Base-by-base conservation (phyloP, 1,140 invertebrate species). In the Sitophilus oryzae region DNA sequence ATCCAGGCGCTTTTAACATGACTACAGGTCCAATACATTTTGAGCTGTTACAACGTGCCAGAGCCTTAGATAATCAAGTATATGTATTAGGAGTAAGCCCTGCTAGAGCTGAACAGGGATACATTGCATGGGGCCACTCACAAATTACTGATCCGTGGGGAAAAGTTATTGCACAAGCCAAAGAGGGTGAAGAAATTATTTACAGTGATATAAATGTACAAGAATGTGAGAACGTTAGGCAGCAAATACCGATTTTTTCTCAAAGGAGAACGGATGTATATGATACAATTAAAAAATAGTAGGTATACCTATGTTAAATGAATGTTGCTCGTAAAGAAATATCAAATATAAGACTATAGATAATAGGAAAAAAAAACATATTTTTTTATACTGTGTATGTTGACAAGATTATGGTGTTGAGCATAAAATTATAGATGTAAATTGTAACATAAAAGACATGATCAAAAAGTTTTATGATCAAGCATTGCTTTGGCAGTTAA, bases 21-120 rank as follows among this genome's bases (percentile, higher is more conserved):
- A 95, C 89, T 9, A 96, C 93, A 0, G 94, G 94, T 0, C 92
- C 92, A 0, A 72, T 88, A 9, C 93, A 96, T 70, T 97, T 93
- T 93, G 88, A 93, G 64, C 71, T 96, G 1, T 73, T 97, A 2
- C 81, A 83, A 56, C 77, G 88, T 37, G 77, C 82, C 0, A 76
- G 93, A 44, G 93, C 95, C 18, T 78, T 88, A 34, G 93, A 97
- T 72, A 91, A 93, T 73, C 93, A 93, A 72, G 72, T 90, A 18
- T 89, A 79, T 72, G 82, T 89, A 19, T 83, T 82, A 18, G 79
- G 79, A 8, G 79, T 85, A 37, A 86, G 86, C 25, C 91, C 91
- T 2, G 91, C 93, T 0, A 75, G 89, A 53, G 84, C 86, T 69
- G 74, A 65, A 2, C 79, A 88, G 0, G 80, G 79, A 0, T 97